Percentiles rank a stretch among this genome's conserved stretches.
Evolutionary conservation across 2,113 vertebrate genomes (phyloP).

Genomic region (Panthera tigris): DNA sequence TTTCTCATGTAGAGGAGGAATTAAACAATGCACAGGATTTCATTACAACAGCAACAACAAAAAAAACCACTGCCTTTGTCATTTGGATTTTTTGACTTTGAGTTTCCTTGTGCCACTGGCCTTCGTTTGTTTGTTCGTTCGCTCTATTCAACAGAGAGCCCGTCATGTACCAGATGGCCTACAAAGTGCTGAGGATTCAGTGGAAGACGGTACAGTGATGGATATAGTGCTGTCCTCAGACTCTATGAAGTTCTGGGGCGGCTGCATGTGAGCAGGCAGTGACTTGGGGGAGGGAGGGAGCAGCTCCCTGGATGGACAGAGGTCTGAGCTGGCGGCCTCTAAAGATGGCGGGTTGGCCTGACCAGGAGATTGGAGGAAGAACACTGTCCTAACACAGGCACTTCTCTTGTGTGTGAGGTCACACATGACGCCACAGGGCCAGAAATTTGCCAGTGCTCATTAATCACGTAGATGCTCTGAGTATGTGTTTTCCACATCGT

Average conservation of each 20-base stretch:
- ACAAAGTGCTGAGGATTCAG: not conserved
- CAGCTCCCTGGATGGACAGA: not conserved
- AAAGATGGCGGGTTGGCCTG: not conserved
- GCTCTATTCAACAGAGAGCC: not conserved
- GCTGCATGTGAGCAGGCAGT: not conserved
- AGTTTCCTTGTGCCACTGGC: not conserved
- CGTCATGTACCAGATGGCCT: fast-evolving
- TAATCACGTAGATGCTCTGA: not conserved
- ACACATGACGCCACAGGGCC: fast-evolving
- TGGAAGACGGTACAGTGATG: fast-evolving
- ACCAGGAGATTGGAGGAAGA: not conserved
- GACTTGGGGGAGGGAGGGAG: fast-evolving
- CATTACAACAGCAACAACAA: not conserved
- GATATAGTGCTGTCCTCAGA: not conserved
- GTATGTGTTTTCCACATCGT: not conserved
- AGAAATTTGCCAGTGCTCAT: not conserved
- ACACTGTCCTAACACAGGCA: fast-evolving
- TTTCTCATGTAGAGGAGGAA: not conserved
- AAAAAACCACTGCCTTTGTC: not conserved
- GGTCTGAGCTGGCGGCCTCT: not conserved
- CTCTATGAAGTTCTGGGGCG: not conserved
- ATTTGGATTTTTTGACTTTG: not conserved
- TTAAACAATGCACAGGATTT: not conserved
- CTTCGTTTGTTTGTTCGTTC: not conserved
- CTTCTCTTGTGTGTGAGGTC: not conserved